phyloP scores from a whole-genome alignment of 2,888 invertebrate species.

The Diarsia rubi region DNA sequence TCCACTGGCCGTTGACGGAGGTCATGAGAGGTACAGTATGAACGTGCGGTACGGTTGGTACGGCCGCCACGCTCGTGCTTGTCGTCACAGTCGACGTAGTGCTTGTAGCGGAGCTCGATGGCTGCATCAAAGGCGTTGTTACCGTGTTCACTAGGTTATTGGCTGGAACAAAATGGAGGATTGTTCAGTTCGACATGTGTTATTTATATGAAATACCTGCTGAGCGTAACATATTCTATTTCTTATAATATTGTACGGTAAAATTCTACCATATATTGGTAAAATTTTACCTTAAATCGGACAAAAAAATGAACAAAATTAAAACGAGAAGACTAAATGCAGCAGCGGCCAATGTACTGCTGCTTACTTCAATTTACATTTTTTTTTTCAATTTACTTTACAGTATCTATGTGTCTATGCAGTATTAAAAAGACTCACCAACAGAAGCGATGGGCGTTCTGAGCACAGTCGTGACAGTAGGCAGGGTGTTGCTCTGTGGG shows the following conservation, averaged over 20 bases:
- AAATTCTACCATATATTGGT: background rate
- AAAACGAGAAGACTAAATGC: background rate
- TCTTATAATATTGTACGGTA: background rate
- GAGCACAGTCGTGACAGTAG: conserved; percentile 52
- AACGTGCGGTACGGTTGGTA: conserved; percentile 65
- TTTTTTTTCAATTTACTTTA: background rate
- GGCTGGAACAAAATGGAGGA: conserved; percentile 63
- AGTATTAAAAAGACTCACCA: conserved; percentile 61
- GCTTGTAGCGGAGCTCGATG: conserved; percentile 47
- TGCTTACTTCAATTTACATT: too few species aligned
- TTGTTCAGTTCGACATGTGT: background rate
- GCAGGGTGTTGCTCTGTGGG: conserved; percentile 61
- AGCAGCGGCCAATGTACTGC: background rate
- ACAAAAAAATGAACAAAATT: background rate
- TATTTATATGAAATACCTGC: background rate
- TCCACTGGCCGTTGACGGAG: conserved; percentile 88
- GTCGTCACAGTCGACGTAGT: conserved; percentile 42
- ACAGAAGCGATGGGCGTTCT: conserved; percentile 56
- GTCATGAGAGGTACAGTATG: conserved; percentile 86
- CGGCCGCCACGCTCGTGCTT: conserved; percentile 58
- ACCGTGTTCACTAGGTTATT: conserved; percentile 77
- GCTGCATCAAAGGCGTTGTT: conserved; percentile 71
- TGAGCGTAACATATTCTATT: background rate
- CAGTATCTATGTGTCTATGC: background rate
- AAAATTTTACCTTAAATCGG: background rate